A percentile compares a stretch with the other conserved stretches of the same genome.
phyloP scores from a whole-genome alignment of 2,113 vertebrate species.

The Hiodon alosoides region DNA sequence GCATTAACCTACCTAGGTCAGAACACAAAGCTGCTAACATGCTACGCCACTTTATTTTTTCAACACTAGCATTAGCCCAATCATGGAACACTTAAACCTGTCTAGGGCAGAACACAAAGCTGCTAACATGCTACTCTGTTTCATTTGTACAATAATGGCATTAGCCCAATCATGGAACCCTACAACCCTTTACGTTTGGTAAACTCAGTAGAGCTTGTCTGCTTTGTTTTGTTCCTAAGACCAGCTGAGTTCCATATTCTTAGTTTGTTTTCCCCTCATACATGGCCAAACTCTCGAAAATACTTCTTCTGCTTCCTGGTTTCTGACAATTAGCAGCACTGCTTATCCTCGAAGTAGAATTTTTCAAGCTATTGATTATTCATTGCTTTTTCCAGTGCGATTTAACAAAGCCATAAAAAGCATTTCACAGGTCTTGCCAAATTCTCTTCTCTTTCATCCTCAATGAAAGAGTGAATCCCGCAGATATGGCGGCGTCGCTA shows the following conservation, averaged over 20 bases:
- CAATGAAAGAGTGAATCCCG: constrained; percentile 20
- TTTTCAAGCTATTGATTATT: constrained; percentile 51
- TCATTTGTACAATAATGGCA: too few species aligned
- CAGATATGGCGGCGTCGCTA: constrained; percentile 11
- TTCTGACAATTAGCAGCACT: constrained; percentile 31
- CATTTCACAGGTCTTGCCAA: constrained; percentile 39
- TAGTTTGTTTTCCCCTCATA: background rate
- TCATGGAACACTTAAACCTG: too few species aligned
- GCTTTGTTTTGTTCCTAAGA: background rate
- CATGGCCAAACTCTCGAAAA: constrained; percentile 37
- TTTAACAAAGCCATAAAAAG: constrained; percentile 35
- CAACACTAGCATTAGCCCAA: too few species aligned
- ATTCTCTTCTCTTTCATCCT: constrained; percentile 37
- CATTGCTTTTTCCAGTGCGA: constrained; percentile 40
- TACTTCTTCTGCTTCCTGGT: constrained; percentile 31
- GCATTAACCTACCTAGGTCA: too few species aligned
- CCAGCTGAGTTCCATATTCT: background rate
- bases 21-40: too few species aligned
- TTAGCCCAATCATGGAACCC: too few species aligned
- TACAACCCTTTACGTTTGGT: too few species aligned
- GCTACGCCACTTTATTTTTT: too few species aligned
- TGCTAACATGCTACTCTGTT: too few species aligned
- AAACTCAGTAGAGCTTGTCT: too few species aligned
- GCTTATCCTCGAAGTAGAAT: constrained; percentile 51
- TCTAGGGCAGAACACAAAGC: too few species aligned